Conservation (phyloP, 2,797 vertebrate species). For the Paramormyrops hopkinsi region DNA sequence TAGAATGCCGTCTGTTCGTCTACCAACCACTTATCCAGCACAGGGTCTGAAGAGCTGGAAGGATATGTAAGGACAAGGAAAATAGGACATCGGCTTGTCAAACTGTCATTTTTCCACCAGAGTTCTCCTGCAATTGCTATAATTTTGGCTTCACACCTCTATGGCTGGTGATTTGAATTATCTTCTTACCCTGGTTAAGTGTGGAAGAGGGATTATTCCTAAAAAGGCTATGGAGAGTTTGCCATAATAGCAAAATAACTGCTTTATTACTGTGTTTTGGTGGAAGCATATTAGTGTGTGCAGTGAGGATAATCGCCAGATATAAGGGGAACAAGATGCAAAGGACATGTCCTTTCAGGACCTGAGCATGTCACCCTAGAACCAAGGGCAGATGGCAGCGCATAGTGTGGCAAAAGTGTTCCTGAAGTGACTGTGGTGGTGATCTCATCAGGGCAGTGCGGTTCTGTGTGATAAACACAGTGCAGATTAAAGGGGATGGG, state of each 20-base stretch:
- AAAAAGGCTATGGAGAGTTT: background rate
- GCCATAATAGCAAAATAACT: background rate
- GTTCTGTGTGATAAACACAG: background rate
- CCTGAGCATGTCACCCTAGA: background rate
- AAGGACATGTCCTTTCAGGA: background rate
- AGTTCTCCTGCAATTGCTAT: background rate
- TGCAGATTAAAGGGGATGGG: background rate
- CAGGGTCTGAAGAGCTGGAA: background rate
- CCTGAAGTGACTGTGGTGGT: background rate
- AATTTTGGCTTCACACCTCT: background rate
- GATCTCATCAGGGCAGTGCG: background rate
- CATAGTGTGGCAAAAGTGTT: background rate
- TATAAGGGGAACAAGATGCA: background rate
- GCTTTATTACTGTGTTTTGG: background rate
- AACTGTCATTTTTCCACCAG: background rate
- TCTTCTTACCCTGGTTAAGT: background rate
- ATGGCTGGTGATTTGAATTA: background rate
- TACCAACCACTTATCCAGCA: background rate
- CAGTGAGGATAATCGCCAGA: background rate
- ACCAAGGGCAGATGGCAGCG: background rate
- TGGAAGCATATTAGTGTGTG: background rate
- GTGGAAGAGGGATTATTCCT: background rate
- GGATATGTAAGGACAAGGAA: background rate
- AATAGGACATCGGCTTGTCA: background rate
- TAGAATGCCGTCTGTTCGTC: background rate